Evolutionary conservation across 2,797 vertebrate genomes (phyloP).

Genomic region (Leptodactylus fallax): DNA sequence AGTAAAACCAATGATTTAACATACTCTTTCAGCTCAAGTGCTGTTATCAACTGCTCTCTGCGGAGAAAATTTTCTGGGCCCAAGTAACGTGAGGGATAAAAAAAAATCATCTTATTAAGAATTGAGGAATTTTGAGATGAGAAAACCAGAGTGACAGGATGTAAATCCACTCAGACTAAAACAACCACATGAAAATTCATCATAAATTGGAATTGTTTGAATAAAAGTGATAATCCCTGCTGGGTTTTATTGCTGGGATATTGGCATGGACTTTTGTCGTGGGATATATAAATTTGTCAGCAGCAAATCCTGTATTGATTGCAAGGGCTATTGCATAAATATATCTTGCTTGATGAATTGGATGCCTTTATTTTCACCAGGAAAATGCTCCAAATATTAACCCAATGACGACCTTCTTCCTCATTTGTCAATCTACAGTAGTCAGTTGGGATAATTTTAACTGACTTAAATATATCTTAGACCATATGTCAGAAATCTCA

Average conservation of each 20-base stretch:
- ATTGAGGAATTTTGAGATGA: slow-evolving; percentile 46
- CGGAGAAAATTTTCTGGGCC: slow-evolving; percentile 24
- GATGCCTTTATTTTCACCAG: slow-evolving; percentile 33
- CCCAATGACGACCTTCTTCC: not conserved
- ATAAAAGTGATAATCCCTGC: slow-evolving; percentile 58
- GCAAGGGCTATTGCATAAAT: slow-evolving; percentile 10
- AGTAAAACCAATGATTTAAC: slow-evolving; percentile 10
- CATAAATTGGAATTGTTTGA: slow-evolving; percentile 51
- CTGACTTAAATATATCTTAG: not conserved
- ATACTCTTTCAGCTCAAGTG: not conserved
- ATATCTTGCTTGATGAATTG: slow-evolving; percentile 36
- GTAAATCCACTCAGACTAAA: slow-evolving; percentile 44
- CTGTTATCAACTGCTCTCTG: slow-evolving; percentile 39
- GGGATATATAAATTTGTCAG: slow-evolving; percentile 60
- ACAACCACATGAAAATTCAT: slow-evolving; percentile 47
- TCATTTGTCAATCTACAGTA: not conserved
- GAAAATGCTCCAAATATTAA: not conserved
- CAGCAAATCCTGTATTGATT: slow-evolving; percentile 49
- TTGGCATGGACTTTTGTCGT: slow-evolving; percentile 36
- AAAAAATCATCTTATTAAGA: slow-evolving; percentile 40
- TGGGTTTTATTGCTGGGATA: slow-evolving; percentile 48
- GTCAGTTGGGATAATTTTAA: too few species aligned
- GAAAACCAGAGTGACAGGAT: slow-evolving; percentile 62
- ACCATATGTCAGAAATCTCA: not conserved
- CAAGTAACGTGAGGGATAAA: slow-evolving; percentile 25